These are phyloP conservation scores for Vanessa tameamea DNA, from an alignment of 1,140 invertebrate genomes.

Conservation along the genomic window DNA sequence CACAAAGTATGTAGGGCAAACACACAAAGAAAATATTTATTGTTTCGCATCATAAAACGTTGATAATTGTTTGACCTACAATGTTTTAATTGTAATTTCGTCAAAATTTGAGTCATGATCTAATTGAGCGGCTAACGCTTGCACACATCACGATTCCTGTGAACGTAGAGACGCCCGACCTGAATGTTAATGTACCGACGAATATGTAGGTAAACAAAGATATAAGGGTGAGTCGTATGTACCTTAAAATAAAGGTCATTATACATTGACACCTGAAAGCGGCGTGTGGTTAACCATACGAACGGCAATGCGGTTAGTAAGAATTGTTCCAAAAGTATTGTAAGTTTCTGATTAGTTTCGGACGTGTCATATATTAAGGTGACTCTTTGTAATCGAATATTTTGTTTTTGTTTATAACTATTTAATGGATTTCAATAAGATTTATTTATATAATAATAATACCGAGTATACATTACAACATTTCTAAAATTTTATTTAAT, in stretches of 20 bases:
- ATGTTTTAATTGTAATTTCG: conserved; percentile 21
- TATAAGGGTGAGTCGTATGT: not conserved
- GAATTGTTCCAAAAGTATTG: conserved; percentile 24
- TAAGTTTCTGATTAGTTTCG: conserved; percentile 8
- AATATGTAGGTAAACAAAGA: conserved; percentile 10
- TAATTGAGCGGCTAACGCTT: conserved; percentile 47
- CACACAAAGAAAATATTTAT: not conserved
- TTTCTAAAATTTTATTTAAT: no score
- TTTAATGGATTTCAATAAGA: no score
- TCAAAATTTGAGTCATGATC: conserved; percentile 50
- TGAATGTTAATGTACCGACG: conserved; percentile 55
- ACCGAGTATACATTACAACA: no score
- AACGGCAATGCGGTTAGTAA: conserved; percentile 32
- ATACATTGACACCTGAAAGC: not conserved
- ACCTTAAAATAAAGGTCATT: conserved; percentile 10
- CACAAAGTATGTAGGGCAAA: not conserved
- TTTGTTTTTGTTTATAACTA: not conserved
- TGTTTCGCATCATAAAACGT: conserved; percentile 4
- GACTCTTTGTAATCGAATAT: not conserved
- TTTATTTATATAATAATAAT: no score
- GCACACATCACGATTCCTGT: conserved; percentile 49
- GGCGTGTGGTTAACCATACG: conserved; percentile 21
- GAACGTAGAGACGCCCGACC: conserved; percentile 41
- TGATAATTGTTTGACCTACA: conserved; percentile 1
- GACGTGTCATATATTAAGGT: conserved; percentile 9